phyloP scores from a whole-genome alignment of 2,113 vertebrate genomes.

The Stictonetta naevosa region DNA sequence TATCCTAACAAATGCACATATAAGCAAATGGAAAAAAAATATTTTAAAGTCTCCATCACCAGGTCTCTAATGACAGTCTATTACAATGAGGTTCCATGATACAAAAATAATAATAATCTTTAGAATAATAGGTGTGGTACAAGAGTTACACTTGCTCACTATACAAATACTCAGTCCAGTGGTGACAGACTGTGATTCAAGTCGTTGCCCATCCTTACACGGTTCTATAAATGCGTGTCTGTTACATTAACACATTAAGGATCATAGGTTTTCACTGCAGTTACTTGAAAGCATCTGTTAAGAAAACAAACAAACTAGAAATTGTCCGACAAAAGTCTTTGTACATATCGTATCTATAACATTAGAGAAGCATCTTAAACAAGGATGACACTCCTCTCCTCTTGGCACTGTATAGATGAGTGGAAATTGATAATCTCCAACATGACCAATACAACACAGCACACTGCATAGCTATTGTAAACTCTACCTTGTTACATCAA shows the following conservation, averaged over 20 bases:
- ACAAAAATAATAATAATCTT: conserved; percentile 45
- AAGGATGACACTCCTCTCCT: not conserved
- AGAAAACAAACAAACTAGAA: not conserved
- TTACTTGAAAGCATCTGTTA: conserved; percentile 25
- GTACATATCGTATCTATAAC: not conserved
- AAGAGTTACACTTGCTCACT: conserved; percentile 26
- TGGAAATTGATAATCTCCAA: not conserved
- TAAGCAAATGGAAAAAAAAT: conserved; percentile 8
- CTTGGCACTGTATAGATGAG: not conserved
- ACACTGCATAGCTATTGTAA: not conserved
- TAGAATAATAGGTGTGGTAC: not conserved
- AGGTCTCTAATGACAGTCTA: conserved; percentile 1
- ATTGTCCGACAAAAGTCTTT: conserved; percentile 7
- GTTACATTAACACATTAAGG: not conserved
- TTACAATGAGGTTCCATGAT: not conserved
- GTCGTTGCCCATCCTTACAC: not conserved
- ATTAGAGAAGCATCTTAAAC: conserved; percentile 10
- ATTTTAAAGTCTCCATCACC: not conserved
- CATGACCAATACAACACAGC: not conserved
- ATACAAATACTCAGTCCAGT: not conserved
- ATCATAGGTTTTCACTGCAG: conserved; percentile 5
- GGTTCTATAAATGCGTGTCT: not conserved
- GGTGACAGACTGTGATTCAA: not conserved
- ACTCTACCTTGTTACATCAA: not conserved
- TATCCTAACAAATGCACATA: conserved; percentile 22